phyloP scores from a whole-genome alignment of 1,140 invertebrate species.

The Radopholus similis region DNA sequence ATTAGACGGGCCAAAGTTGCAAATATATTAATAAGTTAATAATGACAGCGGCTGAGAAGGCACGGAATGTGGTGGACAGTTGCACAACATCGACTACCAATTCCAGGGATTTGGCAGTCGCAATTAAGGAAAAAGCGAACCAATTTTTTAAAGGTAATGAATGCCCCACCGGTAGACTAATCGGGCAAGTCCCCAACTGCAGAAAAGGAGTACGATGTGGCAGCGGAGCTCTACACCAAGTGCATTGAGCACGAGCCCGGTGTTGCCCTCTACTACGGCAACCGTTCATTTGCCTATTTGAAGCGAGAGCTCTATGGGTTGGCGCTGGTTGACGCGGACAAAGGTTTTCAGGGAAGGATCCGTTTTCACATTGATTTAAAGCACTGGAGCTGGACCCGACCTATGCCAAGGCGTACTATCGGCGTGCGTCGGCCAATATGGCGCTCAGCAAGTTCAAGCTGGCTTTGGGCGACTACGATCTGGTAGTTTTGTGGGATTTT shows the following conservation, averaged over 20 bases:
- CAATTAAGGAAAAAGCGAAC: constrained; percentile 78
- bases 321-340: constrained; percentile 82
- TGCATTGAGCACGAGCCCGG: constrained; percentile 80
- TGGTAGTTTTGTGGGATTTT: constrained; percentile 66
- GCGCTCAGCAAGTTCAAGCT: constrained; percentile 92
- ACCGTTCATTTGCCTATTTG: constrained; percentile 89
- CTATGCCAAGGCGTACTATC: constrained; percentile 69
- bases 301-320: constrained; percentile 65
- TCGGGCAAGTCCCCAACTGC: constrained; percentile 49
- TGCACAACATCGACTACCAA: neutral
- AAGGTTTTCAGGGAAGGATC: constrained; percentile 69
- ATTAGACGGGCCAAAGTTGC: too few relatives aligned
- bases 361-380: neutral
- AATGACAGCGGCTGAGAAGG: neutral
- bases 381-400: constrained; percentile 20
- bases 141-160: constrained; percentile 75
- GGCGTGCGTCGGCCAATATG: constrained; percentile 89
- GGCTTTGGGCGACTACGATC: constrained; percentile 92
- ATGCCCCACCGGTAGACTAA: neutral
- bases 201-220: constrained; percentile 83
- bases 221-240: constrained; percentile 82
- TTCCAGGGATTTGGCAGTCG: constrained; percentile 66
- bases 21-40: too few relatives aligned
- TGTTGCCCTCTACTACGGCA: constrained; percentile 75
- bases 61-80: neutral